Percentiles rank a stretch among this genome's conserved stretches.
Conservation (phyloP, 2,113 vertebrate species). For the Nettapus auritus region DNA sequence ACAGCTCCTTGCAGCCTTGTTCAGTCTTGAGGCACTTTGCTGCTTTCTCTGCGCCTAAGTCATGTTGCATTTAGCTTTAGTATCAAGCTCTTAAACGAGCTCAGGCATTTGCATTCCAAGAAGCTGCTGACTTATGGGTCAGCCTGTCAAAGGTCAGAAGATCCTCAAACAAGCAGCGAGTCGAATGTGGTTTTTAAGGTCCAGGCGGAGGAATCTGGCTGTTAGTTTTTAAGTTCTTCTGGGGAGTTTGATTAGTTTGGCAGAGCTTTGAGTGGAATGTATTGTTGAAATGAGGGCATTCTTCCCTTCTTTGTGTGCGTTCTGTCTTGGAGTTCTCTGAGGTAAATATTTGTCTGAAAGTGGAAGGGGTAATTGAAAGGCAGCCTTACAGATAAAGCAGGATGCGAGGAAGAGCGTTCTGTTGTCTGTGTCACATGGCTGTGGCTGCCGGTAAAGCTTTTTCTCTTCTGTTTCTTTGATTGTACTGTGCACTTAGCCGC, state of each 20-base stretch:
- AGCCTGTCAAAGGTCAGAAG: slow-evolving; percentile 42
- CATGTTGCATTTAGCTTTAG: slow-evolving; percentile 47
- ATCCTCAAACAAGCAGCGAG: slow-evolving; percentile 12
- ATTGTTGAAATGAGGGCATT: background rate
- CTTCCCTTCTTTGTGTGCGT: background rate
- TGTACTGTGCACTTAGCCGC: background rate
- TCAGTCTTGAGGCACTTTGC: slow-evolving; percentile 32
- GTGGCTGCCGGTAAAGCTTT: slow-evolving; percentile 1
- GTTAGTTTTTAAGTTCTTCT: slow-evolving; percentile 38
- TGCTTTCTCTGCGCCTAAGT: background rate
- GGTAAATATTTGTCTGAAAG: slow-evolving; percentile 39
- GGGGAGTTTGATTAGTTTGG: background rate
- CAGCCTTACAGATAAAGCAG: slow-evolving; percentile 3
- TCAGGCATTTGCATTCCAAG: slow-evolving; percentile 50
- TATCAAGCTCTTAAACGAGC: background rate
- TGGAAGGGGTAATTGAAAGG: slow-evolving; percentile 22
- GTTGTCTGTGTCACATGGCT: background rate
- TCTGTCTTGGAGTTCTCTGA: background rate
- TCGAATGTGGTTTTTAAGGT: slow-evolving; percentile 14
- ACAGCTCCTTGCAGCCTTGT: background rate
- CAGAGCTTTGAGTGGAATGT: background rate
- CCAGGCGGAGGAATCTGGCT: background rate
- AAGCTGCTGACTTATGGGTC: slow-evolving; percentile 58
- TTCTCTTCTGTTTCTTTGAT: background rate
- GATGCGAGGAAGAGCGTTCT: background rate